Evolutionary conservation across 2,797 vertebrate genomes (phyloP).

Genomic region (Protonibea diacanthus): DNA sequence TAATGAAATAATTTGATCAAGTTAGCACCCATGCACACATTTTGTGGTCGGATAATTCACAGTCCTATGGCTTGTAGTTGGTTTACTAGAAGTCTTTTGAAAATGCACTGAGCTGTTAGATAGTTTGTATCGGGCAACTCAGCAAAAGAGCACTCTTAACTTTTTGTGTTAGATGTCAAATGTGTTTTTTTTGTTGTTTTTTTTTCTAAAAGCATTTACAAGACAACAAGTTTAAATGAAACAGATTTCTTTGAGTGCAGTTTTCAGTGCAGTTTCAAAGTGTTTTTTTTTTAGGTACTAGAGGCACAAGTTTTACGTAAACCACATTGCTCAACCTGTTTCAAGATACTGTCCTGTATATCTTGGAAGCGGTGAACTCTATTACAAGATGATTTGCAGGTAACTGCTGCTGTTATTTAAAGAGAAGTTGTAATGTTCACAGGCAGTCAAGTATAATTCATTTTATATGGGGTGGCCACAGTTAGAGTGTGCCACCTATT

Average conservation of each 20-base stretch:
- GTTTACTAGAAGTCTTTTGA: constrained; percentile 66
- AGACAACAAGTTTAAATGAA: constrained; percentile 23
- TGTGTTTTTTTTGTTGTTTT: neutral
- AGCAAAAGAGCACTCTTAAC: constrained; percentile 39
- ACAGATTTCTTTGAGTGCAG: neutral
- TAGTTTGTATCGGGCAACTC: constrained; percentile 36
- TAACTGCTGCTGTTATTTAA: constrained; percentile 34
- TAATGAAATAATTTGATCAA: constrained; percentile 72
- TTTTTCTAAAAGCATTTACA: constrained; percentile 24
- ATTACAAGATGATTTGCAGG: constrained; percentile 41
- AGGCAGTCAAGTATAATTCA: constrained; percentile 36
- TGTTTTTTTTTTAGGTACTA: neutral
- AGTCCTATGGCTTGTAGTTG: constrained; percentile 54
- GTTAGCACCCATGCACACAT: constrained; percentile 63
- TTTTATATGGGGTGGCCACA: constrained; percentile 19
- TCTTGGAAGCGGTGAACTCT: constrained; percentile 27
- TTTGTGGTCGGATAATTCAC: constrained; percentile 71
- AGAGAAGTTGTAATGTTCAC: constrained; percentile 35
- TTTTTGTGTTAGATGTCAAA: constrained; percentile 15
- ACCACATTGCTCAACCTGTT: neutral
- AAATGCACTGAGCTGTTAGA: constrained; percentile 49
- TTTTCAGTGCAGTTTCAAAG: constrained; percentile 9
- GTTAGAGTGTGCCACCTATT: constrained; percentile 31
- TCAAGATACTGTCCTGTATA: constrained; percentile 21
- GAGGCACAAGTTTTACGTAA: neutral